phyloP scores from a whole-genome alignment of 2,797 vertebrate species.

The Cyclopterus lumpus region DNA sequence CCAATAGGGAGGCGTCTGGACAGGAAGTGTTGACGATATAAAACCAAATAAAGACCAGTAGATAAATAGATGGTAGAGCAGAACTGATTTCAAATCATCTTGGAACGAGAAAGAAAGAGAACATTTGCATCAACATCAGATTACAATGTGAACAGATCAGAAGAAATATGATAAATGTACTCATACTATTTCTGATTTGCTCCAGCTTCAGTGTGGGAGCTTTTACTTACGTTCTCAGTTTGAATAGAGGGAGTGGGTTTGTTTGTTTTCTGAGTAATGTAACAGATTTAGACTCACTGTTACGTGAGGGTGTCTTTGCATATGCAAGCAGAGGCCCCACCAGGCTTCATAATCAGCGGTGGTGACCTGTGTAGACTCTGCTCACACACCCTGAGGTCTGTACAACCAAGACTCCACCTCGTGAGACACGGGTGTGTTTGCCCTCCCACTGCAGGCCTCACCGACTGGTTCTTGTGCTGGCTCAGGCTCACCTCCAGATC shows the following conservation, averaged over 20 bases:
- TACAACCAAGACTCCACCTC: background rate
- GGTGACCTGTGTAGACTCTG: background rate
- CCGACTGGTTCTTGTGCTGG: too few species aligned
- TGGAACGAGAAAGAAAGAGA: background rate
- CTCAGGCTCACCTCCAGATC: constrained; percentile 3
- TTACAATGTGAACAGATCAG: background rate
- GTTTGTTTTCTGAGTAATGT: background rate
- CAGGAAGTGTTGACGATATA: background rate
- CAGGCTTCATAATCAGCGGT: background rate
- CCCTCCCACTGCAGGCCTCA: background rate
- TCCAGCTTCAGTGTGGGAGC: background rate
- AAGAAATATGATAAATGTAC: background rate
- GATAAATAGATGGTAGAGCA: background rate
- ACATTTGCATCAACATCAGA: background rate
- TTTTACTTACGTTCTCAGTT: background rate
- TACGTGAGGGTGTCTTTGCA: background rate
- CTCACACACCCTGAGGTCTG: background rate
- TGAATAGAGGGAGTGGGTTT: background rate
- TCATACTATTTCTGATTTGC: background rate
- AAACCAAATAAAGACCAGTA: background rate
- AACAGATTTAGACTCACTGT: background rate
- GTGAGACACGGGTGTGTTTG: too few species aligned
- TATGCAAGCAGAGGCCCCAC: background rate
- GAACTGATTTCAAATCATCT: background rate
- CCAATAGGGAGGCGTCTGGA: background rate